These are phyloP conservation scores for Maniola jurtina DNA, from an alignment of 1,140 invertebrate genomes.

Conservation along the genomic window DNA sequence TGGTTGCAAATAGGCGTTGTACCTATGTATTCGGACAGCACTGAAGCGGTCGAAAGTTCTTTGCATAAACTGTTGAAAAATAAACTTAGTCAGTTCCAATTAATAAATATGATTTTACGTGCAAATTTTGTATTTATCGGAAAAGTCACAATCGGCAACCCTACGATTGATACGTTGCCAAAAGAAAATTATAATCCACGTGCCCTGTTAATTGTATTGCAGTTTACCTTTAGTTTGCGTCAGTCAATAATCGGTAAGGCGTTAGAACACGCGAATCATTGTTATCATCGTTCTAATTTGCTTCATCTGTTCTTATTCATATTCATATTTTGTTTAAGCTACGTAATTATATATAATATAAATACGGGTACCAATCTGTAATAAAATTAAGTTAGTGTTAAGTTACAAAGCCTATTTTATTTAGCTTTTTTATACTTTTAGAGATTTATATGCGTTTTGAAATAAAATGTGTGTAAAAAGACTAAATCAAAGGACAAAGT, in stretches of 20 bases:
- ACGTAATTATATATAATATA: neutral
- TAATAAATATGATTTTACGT: no score
- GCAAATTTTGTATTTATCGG: neutral
- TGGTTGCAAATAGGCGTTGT: no score
- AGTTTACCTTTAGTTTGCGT: conserved; percentile 63
- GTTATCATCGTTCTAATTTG: neutral
- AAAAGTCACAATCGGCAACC: conserved; percentile 23
- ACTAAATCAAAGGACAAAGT: conserved; percentile 2
- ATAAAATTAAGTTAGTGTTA: neutral
- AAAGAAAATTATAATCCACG: conserved; percentile 73
- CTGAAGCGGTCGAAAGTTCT: no score
- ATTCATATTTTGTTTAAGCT: neutral
- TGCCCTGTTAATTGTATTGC: conserved; percentile 63
- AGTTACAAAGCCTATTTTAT: no score
- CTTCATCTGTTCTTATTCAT: no score
- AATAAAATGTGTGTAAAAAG: neutral
- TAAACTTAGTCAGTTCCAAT: no score
- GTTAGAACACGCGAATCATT: conserved; percentile 46
- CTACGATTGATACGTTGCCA: conserved; percentile 52
- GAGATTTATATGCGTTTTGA: conserved; percentile 21
- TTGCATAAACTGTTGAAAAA: no score
- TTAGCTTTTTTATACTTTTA: neutral
- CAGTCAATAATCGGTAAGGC: conserved; percentile 56
- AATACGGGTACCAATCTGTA: no score
- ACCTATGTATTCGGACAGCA: no score